phyloP scores from a whole-genome alignment of 2,888 invertebrate species.

The Kryphioiulus occultus region DNA sequence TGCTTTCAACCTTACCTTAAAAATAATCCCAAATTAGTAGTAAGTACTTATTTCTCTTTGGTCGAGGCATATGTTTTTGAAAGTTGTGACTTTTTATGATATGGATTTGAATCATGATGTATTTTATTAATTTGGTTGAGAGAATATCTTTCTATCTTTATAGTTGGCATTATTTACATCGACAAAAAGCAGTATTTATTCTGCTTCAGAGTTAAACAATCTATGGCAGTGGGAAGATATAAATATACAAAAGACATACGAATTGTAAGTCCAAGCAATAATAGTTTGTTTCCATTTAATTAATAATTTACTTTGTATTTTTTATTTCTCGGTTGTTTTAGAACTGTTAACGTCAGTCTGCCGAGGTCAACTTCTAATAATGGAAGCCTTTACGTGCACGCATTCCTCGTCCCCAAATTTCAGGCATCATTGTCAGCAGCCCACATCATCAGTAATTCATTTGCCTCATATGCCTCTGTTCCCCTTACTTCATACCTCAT shows the following conservation, averaged over 20 bases:
- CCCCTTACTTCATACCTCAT: constrained; percentile 76
- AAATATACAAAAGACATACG: constrained; percentile 70
- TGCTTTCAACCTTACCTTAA: constrained; percentile 62
- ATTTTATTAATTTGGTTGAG: neutral
- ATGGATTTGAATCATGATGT: neutral
- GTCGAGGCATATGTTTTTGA: no score
- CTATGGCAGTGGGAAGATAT: constrained; percentile 68
- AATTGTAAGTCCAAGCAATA: constrained; percentile 63
- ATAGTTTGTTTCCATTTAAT: neutral
- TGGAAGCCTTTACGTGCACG: constrained; percentile 83
- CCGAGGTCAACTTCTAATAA: constrained; percentile 80
- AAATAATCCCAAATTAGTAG: constrained; percentile 60
- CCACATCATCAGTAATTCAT: constrained; percentile 70
- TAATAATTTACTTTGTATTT: neutral
- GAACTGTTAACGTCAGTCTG: constrained; percentile 70
- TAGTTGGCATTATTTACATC: constrained; percentile 55
- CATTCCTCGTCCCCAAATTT: constrained; percentile 68
- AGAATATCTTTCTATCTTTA: constrained; percentile 52
- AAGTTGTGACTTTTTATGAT: no score
- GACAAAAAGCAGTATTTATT: constrained; percentile 29
- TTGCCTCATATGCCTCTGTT: constrained; percentile 70
- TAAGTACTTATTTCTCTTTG: constrained; percentile 54
- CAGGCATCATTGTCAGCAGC: constrained; percentile 39
- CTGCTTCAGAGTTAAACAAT: neutral
- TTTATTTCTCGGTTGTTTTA: constrained; percentile 4